phyloP scores from a whole-genome alignment of 2,888 invertebrate species.

The Noctuana brunneofusca region DNA sequence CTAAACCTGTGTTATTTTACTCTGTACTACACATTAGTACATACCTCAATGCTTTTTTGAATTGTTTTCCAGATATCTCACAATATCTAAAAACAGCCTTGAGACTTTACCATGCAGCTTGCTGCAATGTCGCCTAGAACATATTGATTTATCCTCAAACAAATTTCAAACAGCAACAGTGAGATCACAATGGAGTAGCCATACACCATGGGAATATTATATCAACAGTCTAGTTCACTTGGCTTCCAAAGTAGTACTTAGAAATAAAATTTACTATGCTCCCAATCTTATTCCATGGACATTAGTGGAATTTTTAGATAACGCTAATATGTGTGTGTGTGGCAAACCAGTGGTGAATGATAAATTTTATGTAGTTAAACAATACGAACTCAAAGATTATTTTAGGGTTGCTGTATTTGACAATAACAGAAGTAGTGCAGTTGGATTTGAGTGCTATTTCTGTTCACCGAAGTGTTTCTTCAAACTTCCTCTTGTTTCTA shows the following conservation, averaged over 20 bases:
- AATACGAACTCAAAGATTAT: constrained; percentile 65
- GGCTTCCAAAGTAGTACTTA: constrained; percentile 79
- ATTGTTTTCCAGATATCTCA: constrained; percentile 73
- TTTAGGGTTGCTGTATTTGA: constrained; percentile 67
- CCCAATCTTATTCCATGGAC: constrained; percentile 82
- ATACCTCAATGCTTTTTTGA: neutral
- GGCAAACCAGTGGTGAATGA: constrained; percentile 75
- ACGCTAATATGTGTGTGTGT: constrained; percentile 85
- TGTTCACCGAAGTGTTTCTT: constrained; percentile 82
- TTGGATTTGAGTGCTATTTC: constrained; percentile 84
- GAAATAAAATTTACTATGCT: constrained; percentile 79
- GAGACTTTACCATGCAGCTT: constrained; percentile 84
- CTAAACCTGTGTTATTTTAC: too few species aligned
- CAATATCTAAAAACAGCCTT: constrained; percentile 81
- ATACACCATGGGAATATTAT: constrained; percentile 63
- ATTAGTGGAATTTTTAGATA: constrained; percentile 83
- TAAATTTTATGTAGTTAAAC: constrained; percentile 52
- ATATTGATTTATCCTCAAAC: constrained; percentile 84
- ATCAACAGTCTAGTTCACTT: constrained; percentile 80
- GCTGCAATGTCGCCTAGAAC: constrained; percentile 76
- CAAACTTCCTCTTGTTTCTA: neutral
- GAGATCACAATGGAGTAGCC: constrained; percentile 32
- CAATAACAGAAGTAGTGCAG: constrained; percentile 57
- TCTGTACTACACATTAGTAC: neutral
- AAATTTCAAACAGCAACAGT: constrained; percentile 60